Evolutionary conservation across 2,888 invertebrate species (phyloP).

Genomic region (Catocala fraxini): DNA sequence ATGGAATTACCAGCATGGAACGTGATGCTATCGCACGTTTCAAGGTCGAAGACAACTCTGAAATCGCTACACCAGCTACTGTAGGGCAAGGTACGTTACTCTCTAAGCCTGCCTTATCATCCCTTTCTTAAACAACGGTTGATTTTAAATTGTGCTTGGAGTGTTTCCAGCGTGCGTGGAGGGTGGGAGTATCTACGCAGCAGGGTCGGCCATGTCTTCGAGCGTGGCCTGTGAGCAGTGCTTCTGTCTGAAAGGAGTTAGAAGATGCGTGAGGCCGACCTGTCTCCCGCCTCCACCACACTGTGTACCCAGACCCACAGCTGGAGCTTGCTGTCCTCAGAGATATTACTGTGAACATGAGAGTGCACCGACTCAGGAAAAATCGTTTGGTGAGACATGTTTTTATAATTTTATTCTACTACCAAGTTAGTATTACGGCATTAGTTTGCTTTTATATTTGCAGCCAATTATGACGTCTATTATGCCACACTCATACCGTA

Average conservation of each 20-base stretch:
- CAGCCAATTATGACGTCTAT: no score
- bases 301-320: conserved; percentile 89
- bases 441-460: no score
- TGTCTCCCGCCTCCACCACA: conserved; percentile 93
- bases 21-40: conserved; percentile 60
- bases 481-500: no score
- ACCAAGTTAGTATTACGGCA: no score
- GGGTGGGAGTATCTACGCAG: conserved; percentile 91
- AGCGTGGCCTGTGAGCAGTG: conserved; percentile 94
- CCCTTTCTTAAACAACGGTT: conserved; percentile 28
- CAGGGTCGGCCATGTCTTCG: conserved; percentile 94
- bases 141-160: conserved; percentile 47
- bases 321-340: conserved; percentile 93
- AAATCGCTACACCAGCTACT: conserved; percentile 53
- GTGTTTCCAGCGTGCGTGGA: conserved; percentile 89
- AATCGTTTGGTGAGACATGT: conserved; percentile 26
- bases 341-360: conserved; percentile 90
- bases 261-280: conserved; percentile 93
- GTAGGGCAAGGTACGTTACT: conserved; percentile 62
- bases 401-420: no score
- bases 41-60: conserved; percentile 55
- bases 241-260: conserved; percentile 92
- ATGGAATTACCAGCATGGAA: conserved; percentile 68
- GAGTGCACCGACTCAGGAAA: not conserved
- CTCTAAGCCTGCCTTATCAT: no score